These are phyloP conservation scores for Hippocampus mohnikei DNA, from an alignment of 2,113 vertebrate species.

Conservation along the genomic window DNA sequence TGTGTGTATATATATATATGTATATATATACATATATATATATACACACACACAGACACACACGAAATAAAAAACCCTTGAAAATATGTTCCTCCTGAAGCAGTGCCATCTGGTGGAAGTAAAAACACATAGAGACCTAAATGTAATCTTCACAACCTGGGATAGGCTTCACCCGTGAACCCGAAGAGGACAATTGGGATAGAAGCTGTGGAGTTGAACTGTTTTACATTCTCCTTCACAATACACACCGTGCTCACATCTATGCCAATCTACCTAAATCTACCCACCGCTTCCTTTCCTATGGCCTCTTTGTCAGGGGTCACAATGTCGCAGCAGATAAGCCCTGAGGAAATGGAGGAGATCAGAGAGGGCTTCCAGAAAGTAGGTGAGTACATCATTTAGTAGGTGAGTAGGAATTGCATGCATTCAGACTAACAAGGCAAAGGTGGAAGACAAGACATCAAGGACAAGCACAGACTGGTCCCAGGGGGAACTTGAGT, in stretches of 20 bases:
- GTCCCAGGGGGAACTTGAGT: too few relatives aligned
- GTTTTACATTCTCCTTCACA: background rate
- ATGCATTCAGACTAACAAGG: background rate
- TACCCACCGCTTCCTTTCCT: background rate
- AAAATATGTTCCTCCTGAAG: background rate
- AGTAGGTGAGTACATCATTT: conserved; percentile 77
- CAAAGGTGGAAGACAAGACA: background rate
- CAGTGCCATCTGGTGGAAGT: conserved; percentile 43
- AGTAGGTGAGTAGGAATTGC: background rate
- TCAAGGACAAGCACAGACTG: background rate
- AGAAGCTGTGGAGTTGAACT: background rate
- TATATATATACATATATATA: too few relatives aligned
- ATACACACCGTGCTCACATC: background rate
- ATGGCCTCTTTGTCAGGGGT: conserved; percentile 18
- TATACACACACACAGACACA: too few relatives aligned
- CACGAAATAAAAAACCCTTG: background rate
- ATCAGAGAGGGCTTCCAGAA: conserved; percentile 83
- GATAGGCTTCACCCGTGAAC: too few relatives aligned
- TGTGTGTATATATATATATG: too few relatives aligned
- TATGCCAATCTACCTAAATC: background rate
- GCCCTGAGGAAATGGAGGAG: conserved; percentile 81
- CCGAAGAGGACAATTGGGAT: background rate
- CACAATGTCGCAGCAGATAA: conserved; percentile 43
- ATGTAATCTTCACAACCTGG: too few relatives aligned
- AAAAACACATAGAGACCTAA: background rate